Conservation (phyloP, 1,140 invertebrate species). For the Pemphigus obesinymphae region DNA sequence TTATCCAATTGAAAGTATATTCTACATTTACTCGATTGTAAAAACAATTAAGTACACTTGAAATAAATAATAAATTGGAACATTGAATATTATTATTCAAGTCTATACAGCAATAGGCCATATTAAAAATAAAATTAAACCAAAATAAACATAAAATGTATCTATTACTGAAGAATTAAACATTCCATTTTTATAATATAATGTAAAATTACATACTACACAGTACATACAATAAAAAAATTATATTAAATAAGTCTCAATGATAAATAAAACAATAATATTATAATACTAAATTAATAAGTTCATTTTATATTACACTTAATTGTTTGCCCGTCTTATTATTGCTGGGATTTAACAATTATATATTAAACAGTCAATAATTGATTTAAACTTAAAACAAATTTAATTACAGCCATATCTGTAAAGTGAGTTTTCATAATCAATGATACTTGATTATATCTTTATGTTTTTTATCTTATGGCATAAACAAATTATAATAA, state of each 20-base stretch:
- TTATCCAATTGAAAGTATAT: no score
- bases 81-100: not conserved
- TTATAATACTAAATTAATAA: no score
- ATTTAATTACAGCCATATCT: slow-evolving; percentile 11
- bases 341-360: slow-evolving; percentile 23
- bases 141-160: not conserved
- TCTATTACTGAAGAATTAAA: not conserved
- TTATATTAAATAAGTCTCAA: slow-evolving; percentile 15
- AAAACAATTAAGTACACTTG: no score
- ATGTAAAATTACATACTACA: slow-evolving; percentile 23
- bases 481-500: not conserved
- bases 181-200: slow-evolving; percentile 16
- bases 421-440: not conserved
- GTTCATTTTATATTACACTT: not conserved
- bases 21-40: no score
- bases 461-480: not conserved
- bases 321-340: not conserved
- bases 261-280: slow-evolving; percentile 22
- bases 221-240: slow-evolving; percentile 17
- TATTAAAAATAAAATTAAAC: not conserved
- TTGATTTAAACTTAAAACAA: slow-evolving; percentile 11
- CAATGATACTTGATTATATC: not conserved
- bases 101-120: not conserved
- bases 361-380: slow-evolving; percentile 9
- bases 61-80: no score